phyloP scores from a whole-genome alignment of 2,888 invertebrate genomes.

The Nemurella pictetii region DNA sequence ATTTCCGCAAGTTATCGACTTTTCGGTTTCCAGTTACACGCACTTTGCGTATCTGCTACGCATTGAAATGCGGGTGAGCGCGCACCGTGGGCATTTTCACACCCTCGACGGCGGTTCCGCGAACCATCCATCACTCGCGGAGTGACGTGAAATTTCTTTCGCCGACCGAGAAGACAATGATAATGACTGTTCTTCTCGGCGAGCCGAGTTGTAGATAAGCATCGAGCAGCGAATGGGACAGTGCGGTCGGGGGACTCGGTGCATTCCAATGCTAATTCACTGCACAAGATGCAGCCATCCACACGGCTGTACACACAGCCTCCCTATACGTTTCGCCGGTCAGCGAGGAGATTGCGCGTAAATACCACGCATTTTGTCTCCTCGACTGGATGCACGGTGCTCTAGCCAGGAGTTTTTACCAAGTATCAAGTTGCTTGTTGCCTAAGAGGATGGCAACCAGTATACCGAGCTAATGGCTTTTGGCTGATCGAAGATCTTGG shows the following conservation, averaged over 20 bases:
- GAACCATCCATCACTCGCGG: neutral
- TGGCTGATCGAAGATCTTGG: no score
- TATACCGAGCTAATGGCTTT: no score
- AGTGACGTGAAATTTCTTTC: neutral
- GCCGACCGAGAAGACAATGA: neutral
- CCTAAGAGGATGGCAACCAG: no score
- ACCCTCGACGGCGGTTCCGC: neutral
- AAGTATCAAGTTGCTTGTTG: no score
- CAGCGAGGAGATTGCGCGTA: no score
- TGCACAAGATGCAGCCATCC: neutral
- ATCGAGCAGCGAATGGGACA: conserved; percentile 16
- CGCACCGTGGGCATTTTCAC: neutral
- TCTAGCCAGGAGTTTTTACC: no score
- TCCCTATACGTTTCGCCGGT: no score
- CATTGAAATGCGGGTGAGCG: neutral
- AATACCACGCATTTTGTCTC: no score
- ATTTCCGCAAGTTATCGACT: neutral
- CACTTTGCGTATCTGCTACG: neutral
- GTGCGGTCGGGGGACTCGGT: neutral
- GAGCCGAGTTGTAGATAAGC: neutral
- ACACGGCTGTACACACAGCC: no score
- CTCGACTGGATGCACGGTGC: no score
- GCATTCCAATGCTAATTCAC: conserved; percentile 35
- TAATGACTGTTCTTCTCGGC: conserved; percentile 1
- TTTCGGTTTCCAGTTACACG: neutral